These are phyloP conservation scores for Strigamia maritima DNA, from an alignment of 2,888 invertebrate species.

Conservation along the genomic window DNA sequence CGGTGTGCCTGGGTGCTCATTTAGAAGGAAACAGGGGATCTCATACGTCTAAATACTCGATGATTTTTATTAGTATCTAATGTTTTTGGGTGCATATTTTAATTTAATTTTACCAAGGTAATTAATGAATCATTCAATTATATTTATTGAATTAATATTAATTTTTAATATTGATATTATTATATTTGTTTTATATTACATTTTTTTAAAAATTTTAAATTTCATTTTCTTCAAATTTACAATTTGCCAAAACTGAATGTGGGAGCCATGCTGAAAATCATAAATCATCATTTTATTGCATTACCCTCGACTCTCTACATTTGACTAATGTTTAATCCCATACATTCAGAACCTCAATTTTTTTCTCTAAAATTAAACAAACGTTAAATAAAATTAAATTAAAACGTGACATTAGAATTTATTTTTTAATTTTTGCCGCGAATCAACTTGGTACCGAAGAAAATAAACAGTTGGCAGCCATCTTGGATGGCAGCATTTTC, in stretches of 20 bases:
- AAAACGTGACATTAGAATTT: not conserved
- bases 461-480: conserved; percentile 15
- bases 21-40: conserved; percentile 14
- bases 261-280: conserved; percentile 12
- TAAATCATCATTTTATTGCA: conserved; percentile 28
- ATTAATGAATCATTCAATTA: not conserved
- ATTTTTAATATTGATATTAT: not conserved
- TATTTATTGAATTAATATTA: not conserved
- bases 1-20: conserved; percentile 28
- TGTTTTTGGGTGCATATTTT: not conserved
- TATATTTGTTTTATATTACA: not conserved
- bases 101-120: not conserved
- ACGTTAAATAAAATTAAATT: not conserved
- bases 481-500: not conserved
- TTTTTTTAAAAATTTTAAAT: not conserved
- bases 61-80: conserved; percentile 18
- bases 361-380: conserved; percentile 20
- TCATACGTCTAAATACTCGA: not conserved
- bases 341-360: not conserved
- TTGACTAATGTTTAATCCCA: conserved; percentile 20
- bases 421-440: not conserved
- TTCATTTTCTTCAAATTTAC: not conserved
- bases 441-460: not conserved
- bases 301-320: conserved; percentile 29
- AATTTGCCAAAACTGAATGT: conserved; percentile 2